These are phyloP conservation scores for Syngnathus floridae DNA, from an alignment of 2,113 vertebrate genomes.

Conservation along the genomic window DNA sequence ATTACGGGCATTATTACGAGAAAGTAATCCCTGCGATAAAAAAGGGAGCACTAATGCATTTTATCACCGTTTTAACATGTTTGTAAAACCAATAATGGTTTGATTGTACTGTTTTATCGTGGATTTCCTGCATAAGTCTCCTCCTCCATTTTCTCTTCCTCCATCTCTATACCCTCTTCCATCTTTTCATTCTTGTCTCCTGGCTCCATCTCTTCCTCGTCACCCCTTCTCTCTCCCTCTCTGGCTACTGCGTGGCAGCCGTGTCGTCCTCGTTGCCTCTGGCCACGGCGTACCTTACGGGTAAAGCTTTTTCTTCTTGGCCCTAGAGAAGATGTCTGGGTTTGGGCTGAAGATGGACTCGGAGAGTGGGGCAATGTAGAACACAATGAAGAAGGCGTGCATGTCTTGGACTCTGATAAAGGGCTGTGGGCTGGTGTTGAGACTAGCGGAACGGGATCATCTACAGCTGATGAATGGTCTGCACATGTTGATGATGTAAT, in stretches of 20 bases:
- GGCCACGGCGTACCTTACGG: slow-evolving; percentile 43
- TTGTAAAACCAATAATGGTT: background rate
- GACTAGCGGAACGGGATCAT: background rate
- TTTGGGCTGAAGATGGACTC: background rate
- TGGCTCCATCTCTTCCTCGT: slow-evolving; percentile 20
- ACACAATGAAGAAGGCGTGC: slow-evolving; percentile 27
- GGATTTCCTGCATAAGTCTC: slow-evolving; percentile 16
- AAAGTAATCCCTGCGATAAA: too few species aligned
- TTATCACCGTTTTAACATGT: background rate
- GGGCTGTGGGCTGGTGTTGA: background rate
- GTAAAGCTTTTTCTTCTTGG: slow-evolving; percentile 46
- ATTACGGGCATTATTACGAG: too few species aligned
- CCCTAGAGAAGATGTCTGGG: slow-evolving; percentile 24
- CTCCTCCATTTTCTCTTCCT: slow-evolving; percentile 50
- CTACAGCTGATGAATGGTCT: background rate
- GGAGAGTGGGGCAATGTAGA: slow-evolving; percentile 5
- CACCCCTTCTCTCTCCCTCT: slow-evolving; percentile 26
- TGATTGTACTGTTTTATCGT: slow-evolving; percentile 24
- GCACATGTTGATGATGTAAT: slow-evolving; percentile 26
- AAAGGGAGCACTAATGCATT: background rate
- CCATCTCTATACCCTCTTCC: slow-evolving; percentile 40
- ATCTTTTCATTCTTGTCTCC: slow-evolving; percentile 37
- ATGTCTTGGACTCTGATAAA: slow-evolving; percentile 8
- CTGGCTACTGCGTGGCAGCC: slow-evolving; percentile 7
- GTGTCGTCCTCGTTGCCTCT: slow-evolving; percentile 38